A percentile compares a stretch with the other conserved stretches of the same genome.
Evolutionary conservation across 2,113 vertebrate species (phyloP).

Genomic region (Galbula dea): DNA sequence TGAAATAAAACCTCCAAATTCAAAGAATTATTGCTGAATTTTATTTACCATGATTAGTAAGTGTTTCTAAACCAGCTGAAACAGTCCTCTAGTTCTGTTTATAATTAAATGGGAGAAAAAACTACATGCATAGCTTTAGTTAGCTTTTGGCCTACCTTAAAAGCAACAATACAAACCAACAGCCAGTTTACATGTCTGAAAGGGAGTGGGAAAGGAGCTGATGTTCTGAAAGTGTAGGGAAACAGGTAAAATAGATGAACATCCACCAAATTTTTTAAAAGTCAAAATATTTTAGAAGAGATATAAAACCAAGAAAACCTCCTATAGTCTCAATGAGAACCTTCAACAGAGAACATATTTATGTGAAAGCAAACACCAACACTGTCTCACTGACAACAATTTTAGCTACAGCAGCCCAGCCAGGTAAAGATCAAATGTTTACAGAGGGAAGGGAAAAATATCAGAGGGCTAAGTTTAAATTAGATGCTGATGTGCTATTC

Average conservation of each 20-base stretch:
- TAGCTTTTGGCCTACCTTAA: background rate
- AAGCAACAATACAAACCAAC: background rate
- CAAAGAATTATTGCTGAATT: background rate
- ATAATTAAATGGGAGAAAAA: background rate
- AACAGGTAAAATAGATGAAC: background rate
- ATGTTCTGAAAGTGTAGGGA: background rate
- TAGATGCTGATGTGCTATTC: background rate
- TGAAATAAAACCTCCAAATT: conserved; percentile 7
- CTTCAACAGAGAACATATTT: background rate
- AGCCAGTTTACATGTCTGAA: background rate
- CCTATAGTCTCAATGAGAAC: background rate
- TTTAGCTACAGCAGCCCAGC: background rate
- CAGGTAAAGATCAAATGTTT: background rate
- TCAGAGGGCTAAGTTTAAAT: background rate
- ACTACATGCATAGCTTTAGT: background rate
- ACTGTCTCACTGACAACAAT: background rate
- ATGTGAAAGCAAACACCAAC: background rate
- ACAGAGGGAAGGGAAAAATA: background rate
- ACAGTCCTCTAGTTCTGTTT: background rate
- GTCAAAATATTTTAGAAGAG: background rate
- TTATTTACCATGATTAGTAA: background rate
- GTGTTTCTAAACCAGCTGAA: background rate
- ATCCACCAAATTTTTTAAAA: background rate
- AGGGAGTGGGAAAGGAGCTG: background rate
- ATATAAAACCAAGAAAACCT: background rate